phyloP scores from a whole-genome alignment of 2,888 invertebrate genomes.

The Troides oblongomaculatus region DNA sequence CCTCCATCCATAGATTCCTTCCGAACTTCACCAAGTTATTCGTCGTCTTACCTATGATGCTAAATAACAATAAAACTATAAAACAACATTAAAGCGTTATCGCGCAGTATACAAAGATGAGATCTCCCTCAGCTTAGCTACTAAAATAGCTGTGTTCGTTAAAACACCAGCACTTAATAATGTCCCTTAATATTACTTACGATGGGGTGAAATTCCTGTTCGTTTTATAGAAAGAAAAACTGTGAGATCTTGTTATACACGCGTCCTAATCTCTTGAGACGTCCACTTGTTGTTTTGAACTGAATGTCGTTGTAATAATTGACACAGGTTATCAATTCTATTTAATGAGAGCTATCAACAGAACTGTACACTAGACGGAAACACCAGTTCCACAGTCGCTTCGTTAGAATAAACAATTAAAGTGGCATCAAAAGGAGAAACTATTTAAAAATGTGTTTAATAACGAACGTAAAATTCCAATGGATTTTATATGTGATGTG shows the following conservation, averaged over 20 bases:
- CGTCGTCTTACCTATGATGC: too few relatives aligned
- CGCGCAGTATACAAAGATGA: too few relatives aligned
- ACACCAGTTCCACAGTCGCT: conserved; percentile 54
- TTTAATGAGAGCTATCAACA: conserved; percentile 62
- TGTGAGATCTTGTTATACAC: conserved; percentile 29
- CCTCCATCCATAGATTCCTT: too few relatives aligned
- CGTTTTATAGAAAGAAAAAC: neutral
- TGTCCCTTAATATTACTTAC: neutral
- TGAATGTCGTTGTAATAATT: conserved; percentile 64
- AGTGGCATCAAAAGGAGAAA: conserved; percentile 4
- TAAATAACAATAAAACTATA: too few relatives aligned
- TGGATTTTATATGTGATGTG: conserved; percentile 48
- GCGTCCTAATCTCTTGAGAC: conserved; percentile 35
- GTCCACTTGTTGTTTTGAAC: conserved; percentile 74
- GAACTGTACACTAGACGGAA: conserved; percentile 61
- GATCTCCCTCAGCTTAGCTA: too few relatives aligned
- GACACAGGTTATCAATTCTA: conserved; percentile 74
- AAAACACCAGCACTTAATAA: neutral
- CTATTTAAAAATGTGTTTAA: conserved; percentile 50
- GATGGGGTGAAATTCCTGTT: neutral
- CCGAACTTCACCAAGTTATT: too few relatives aligned
- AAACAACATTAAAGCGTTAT: too few relatives aligned
- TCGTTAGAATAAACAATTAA: conserved; percentile 46
- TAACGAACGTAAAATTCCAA: conserved; percentile 42
- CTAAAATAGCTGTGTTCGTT: too few relatives aligned